phyloP scores from a whole-genome alignment of 2,113 vertebrate species.

The Phylloscopus trochilus region DNA sequence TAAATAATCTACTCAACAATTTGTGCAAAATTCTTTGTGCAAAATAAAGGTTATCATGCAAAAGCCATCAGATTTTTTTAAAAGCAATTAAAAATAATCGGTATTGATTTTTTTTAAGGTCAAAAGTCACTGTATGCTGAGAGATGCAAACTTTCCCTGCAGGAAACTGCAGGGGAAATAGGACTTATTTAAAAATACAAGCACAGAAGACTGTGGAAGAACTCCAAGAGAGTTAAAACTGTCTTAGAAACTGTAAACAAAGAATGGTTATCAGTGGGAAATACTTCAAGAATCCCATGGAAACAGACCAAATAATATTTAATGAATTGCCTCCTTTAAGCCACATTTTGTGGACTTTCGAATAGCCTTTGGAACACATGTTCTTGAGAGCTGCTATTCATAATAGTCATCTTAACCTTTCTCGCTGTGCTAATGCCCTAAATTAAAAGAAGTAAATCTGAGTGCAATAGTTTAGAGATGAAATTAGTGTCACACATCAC shows the following conservation, averaged over 20 bases:
- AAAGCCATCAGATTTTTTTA: not conserved
- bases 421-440: not conserved
- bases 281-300: slow-evolving; percentile 40
- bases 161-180: not conserved
- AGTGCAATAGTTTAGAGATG: not conserved
- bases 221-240: slow-evolving; percentile 33
- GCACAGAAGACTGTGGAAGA: slow-evolving; percentile 26
- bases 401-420: slow-evolving; percentile 28
- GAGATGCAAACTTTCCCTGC: not conserved
- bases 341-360: slow-evolving; percentile 11
- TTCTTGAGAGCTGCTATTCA: slow-evolving; percentile 2
- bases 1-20: not conserved
- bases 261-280: slow-evolving; percentile 45
- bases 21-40: not conserved
- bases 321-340: slow-evolving; percentile 26
- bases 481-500: not conserved
- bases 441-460: slow-evolving; percentile 21
- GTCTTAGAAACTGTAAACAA: slow-evolving; percentile 56
- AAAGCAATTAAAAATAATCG: not conserved
- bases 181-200: slow-evolving; percentile 28
- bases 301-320: slow-evolving; percentile 60
- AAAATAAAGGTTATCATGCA: not conserved
- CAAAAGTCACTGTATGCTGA: not conserved
- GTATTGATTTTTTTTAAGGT: not conserved
- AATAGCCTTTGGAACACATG: not conserved